phyloP scores from a whole-genome alignment of 2,797 vertebrate genomes.

The Petrocephalus sullivani region DNA sequence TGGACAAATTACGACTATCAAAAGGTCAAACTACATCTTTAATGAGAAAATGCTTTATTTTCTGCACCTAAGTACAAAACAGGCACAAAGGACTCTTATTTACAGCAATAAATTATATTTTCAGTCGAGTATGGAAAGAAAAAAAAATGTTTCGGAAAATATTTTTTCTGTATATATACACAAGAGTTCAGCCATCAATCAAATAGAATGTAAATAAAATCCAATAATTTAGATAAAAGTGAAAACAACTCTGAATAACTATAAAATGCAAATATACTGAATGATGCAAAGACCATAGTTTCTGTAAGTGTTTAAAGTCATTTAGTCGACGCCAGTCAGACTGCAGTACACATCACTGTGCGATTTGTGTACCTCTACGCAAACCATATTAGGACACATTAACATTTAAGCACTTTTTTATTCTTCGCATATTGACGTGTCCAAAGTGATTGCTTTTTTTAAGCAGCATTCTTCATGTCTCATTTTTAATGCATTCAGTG shows the following conservation, averaged over 20 bases:
- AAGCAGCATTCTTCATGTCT: constrained; percentile 44
- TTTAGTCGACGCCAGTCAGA: neutral
- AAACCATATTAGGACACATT: neutral
- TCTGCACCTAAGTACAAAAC: constrained; percentile 72
- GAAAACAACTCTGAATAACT: constrained; percentile 83
- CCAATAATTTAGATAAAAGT: constrained; percentile 90
- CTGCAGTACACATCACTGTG: neutral
- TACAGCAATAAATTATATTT: constrained; percentile 89
- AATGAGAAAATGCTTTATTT: constrained; percentile 75
- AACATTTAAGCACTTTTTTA: neutral
- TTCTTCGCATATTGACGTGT: constrained; percentile 27
- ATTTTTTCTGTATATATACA: constrained; percentile 62
- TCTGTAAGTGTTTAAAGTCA: constrained; percentile 8
- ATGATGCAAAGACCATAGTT: constrained; percentile 43
- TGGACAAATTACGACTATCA: neutral
- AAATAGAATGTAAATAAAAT: constrained; percentile 72
- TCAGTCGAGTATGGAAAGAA: constrained; percentile 66
- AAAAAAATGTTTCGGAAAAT: constrained; percentile 36
- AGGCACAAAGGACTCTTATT: constrained; percentile 69
- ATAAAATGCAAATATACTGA: constrained; percentile 53
- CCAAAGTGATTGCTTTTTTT: constrained; percentile 30
- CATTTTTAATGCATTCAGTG: constrained; percentile 35
- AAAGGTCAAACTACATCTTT: constrained; percentile 14
- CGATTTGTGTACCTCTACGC: constrained; percentile 6
- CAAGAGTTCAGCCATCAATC: constrained; percentile 62